Evolutionary conservation across 2,797 vertebrate genomes (phyloP), one percentile per base, ranked within the genome.

Genomic region (Apodemus agrarius): DNA sequence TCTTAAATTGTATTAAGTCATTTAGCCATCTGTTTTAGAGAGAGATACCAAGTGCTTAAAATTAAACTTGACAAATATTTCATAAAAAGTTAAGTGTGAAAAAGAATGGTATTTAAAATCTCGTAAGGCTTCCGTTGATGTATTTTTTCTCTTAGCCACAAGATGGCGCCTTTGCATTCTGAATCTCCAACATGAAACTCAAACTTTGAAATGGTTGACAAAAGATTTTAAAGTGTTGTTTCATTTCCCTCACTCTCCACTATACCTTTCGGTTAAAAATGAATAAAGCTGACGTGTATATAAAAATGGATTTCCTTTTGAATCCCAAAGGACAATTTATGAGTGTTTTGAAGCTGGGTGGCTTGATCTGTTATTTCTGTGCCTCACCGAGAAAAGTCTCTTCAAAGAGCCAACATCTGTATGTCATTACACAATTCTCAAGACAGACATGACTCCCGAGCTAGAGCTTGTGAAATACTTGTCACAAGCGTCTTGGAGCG

Each of bases 121-220:
- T 90, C 49, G 12, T 13, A 52, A 88, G 94, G 72, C n/a, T 90
- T 88, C n/a, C 5, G 1, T 43, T 76, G 90, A 74, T 59, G 91
- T 54, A 84, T n/a, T 90, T 89, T 89, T 93, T 37, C 10, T 59
- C 80, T 96, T 57, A 12, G 94, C 98, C 98, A 98, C 98, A 96
- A 98, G 98, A 97, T 98, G 98, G 98, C 93, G 97, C 97, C 93
- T 97, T 98, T 98, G 98, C 86, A 96, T 97, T 98, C 98, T 89
- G 67, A 85, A 98, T 98, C 34, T 86, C 52, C 61, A 65, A 4
- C 59, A 65, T 37, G 65, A 95, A 81, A 26, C 2, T 34, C 93
- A 69, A 72, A 90, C 90, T 96, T 94, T 85, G 92, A 96, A 96
- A 97, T 96, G 92, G 97, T 91, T 88, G 96, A 97, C 89, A 92